phyloP scores from a whole-genome alignment of 2,888 invertebrate genomes.

The Oscheius onirici region DNA sequence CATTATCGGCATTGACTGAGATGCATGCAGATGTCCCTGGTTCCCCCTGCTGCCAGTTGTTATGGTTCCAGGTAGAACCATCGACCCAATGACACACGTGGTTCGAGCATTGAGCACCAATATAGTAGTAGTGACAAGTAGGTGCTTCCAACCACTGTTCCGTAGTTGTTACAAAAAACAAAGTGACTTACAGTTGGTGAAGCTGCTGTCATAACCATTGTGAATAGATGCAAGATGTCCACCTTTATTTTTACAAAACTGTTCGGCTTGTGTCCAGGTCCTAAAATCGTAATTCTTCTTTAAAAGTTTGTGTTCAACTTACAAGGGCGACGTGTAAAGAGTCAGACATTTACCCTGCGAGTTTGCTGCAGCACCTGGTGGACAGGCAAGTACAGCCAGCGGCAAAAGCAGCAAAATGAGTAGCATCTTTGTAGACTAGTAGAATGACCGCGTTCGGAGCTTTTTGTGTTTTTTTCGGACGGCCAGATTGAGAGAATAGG shows the following conservation, averaged over 20 bases:
- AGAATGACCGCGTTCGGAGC: no score
- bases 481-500: no score
- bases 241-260: background rate
- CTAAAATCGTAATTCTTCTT: background rate
- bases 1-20: background rate
- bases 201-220: background rate
- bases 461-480: no score
- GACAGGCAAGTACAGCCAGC: background rate
- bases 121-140: slow-evolving; percentile 1
- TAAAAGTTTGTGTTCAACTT: background rate
- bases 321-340: background rate
- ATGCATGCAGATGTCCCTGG: background rate
- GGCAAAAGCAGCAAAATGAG: background rate
- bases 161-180: background rate
- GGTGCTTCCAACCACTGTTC: background rate
- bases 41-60: slow-evolving; percentile 1
- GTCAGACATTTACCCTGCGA: background rate
- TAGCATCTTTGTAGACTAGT: no score
- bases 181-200: background rate
- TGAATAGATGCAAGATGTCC: background rate
- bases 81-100: slow-evolving; percentile 1
- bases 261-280: background rate
- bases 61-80: background rate
- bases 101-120: background rate
- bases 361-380: background rate